Percentiles rank a stretch among this genome's conserved stretches.
These are phyloP conservation scores for Gila robusta DNA, from an alignment of 2,797 vertebrate genomes.

Conservation along the genomic window DNA sequence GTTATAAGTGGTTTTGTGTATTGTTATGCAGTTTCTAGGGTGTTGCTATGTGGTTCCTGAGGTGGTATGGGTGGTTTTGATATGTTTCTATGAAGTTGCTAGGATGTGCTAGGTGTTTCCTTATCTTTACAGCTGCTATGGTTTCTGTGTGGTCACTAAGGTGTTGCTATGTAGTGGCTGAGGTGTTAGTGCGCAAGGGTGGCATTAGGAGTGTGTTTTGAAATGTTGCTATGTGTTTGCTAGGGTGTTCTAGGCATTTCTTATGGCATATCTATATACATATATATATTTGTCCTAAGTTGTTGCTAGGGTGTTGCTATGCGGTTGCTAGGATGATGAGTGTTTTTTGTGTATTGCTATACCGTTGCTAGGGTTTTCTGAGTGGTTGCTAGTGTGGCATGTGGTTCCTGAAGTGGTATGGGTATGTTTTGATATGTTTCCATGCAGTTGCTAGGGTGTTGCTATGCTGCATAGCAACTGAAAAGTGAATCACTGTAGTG, in stretches of 20 bases:
- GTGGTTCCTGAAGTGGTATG: background rate
- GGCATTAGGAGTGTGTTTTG: background rate
- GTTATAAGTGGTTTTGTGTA: too few species aligned
- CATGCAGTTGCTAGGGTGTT: background rate
- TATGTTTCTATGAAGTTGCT: too few species aligned
- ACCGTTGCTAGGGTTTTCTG: background rate
- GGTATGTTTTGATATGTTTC: background rate
- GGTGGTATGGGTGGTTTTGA: too few species aligned
- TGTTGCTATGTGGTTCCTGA: background rate
- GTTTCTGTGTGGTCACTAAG: background rate
- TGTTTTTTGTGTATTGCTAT: background rate
- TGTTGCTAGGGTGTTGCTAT: background rate
- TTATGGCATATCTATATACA: background rate
- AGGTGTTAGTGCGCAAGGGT: background rate
- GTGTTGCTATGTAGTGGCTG: background rate
- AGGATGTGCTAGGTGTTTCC: background rate
- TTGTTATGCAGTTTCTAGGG: too few species aligned
- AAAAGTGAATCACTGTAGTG: background rate
- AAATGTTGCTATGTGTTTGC: background rate
- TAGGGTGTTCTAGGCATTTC: background rate
- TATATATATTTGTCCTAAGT: background rate
- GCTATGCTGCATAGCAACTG: background rate
- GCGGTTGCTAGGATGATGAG: background rate
- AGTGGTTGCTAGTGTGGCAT: background rate
- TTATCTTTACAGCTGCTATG: background rate